Conservation (phyloP, 1,140 invertebrate species). For the Heliothis virescens region DNA sequence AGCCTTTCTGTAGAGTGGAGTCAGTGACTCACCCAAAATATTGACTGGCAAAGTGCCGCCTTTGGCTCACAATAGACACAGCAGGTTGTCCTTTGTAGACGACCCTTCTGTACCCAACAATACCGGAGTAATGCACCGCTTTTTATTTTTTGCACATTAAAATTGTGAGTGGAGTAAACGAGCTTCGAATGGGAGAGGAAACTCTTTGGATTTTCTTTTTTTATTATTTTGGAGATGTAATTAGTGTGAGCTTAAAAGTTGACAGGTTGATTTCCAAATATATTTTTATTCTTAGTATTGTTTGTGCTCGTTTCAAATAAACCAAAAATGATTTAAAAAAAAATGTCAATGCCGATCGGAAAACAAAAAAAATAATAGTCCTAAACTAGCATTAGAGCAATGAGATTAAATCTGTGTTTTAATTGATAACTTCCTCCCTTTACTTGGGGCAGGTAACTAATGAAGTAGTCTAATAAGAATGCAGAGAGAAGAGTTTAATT, state of each 20-base stretch:
- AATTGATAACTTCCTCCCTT: no score
- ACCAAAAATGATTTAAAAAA: no score
- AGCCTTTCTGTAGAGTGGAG: slow-evolving; percentile 16
- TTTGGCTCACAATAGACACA: slow-evolving; percentile 75
- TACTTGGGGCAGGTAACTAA: no score
- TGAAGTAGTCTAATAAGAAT: no score
- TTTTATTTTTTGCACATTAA: slow-evolving; percentile 76
- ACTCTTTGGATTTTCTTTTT: slow-evolving; percentile 2
- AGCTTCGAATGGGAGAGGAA: slow-evolving; percentile 29
- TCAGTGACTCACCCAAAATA: slow-evolving; percentile 81
- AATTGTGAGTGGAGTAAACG: slow-evolving; percentile 65
- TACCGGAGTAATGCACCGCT: slow-evolving; percentile 79
- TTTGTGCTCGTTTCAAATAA: no score
- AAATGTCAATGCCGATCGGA: no score
- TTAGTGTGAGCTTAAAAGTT: no score
- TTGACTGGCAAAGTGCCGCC: slow-evolving; percentile 83
- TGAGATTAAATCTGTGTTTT: no score
- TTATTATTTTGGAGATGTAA: neutral
- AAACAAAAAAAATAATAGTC: no score
- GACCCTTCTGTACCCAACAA: slow-evolving; percentile 73
- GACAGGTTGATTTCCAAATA: no score
- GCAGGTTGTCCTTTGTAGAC: slow-evolving; percentile 79
- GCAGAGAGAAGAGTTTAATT: neutral
- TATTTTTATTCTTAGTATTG: no score
- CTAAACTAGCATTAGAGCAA: no score